Evolutionary conservation across 2,888 invertebrate genomes (phyloP).

Genomic region (Gnatocerus cornutus): DNA sequence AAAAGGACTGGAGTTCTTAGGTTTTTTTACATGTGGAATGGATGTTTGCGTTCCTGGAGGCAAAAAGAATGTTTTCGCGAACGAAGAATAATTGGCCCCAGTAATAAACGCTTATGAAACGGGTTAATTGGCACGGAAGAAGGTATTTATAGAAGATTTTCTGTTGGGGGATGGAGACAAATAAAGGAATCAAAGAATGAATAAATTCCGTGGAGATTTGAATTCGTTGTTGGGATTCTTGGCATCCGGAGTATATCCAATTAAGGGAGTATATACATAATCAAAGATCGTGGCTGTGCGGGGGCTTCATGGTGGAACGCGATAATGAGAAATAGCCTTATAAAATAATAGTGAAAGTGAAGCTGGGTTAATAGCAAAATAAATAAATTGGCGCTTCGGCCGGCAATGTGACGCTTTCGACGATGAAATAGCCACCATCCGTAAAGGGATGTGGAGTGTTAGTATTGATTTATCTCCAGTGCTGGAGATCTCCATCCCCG

Average conservation of each 20-base stretch:
- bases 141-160: constrained; percentile 20
- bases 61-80: constrained; percentile 3
- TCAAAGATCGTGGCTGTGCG: constrained; percentile 24
- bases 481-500: constrained; percentile 59
- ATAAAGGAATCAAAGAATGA: constrained; percentile 35
- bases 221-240: constrained; percentile 34
- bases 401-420: constrained; percentile 46
- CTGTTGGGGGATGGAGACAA: constrained; percentile 24
- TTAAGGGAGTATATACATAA: constrained; percentile 33
- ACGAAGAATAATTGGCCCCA: constrained; percentile 16
- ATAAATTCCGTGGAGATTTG: constrained; percentile 35
- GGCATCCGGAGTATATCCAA: constrained; percentile 30
- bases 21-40: background rate
- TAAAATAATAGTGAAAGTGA: constrained; percentile 46
- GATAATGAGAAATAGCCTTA: constrained; percentile 26
- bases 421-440: constrained; percentile 54
- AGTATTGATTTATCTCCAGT: constrained; percentile 65
- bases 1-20: background rate
- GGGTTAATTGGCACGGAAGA: constrained; percentile 16
- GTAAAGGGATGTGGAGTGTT: constrained; percentile 63
- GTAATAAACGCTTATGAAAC: constrained; percentile 29
- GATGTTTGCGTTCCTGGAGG: background rate
- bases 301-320: constrained; percentile 3
- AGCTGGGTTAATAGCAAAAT: constrained; percentile 48
- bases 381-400: constrained; percentile 47